phyloP scores from a whole-genome alignment of 2,888 invertebrate species.

The Xestobium rufovillosum region DNA sequence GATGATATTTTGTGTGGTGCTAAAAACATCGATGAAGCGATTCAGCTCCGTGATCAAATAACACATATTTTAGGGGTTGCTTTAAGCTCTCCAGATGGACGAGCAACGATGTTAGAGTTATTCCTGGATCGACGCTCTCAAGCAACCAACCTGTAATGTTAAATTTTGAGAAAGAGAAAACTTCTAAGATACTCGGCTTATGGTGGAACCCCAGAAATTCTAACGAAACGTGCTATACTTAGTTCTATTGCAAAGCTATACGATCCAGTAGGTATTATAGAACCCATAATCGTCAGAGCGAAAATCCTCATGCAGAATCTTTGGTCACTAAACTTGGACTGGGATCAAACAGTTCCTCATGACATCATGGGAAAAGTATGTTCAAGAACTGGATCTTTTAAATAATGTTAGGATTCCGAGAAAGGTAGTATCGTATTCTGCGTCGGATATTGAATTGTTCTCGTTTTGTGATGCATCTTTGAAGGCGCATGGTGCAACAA shows the following conservation, averaged over 20 bases:
- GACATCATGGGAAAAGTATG: no score
- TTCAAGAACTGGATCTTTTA: no score
- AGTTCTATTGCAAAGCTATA: background rate
- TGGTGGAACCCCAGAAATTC: background rate
- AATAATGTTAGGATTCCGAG: no score
- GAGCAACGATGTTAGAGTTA: background rate
- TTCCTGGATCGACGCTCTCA: background rate
- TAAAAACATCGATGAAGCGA: background rate
- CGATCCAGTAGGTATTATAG: background rate
- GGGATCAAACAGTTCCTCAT: no score
- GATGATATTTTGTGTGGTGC: background rate
- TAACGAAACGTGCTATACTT: background rate
- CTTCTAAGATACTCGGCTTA: background rate
- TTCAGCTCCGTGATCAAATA: background rate
- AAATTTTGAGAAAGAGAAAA: background rate
- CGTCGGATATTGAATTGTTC: no score
- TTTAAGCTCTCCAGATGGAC: slow-evolving; percentile 1
- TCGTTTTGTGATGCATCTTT: no score
- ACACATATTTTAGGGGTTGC: background rate
- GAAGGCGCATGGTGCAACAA: no score
- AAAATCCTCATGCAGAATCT: background rate
- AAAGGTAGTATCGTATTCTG: no score
- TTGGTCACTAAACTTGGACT: no score
- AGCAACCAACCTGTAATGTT: background rate
- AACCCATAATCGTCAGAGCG: slow-evolving; percentile 1